Base-by-base conservation (phyloP, 2,888 invertebrate species). In the Polydrusus tereticollis region DNA sequence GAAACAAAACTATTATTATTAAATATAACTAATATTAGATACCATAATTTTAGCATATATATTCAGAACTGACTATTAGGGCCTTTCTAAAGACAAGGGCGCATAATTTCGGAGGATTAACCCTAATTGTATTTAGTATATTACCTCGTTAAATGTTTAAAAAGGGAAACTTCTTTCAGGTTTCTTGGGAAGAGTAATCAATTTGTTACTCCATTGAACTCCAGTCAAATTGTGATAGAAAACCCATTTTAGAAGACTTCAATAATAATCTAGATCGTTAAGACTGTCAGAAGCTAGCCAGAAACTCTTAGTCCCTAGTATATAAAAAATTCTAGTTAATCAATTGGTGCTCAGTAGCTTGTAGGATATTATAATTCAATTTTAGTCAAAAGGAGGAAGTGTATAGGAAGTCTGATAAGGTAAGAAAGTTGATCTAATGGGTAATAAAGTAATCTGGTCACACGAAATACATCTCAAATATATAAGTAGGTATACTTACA, bases 151-250 rank as follows among this genome's bases (percentile, higher is more conserved):
- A n/a, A n/a, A n/a, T n/a, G n/a, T n/a, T n/a, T n/a, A n/a, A n/a
- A n/a, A n/a, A n/a, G n/a, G n/a, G n/a, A n/a, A n/a, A n/a, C n/a
- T 60, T 20, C 43, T 63, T 67, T 29, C 60, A 73, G 73, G 69
- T 55, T 55, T 59, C 43, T 47, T 23, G 60, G 62, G 65, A 59
- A 73, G 26, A 26, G 50, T 21, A 68, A 64, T 52, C 50, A 73
- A 38, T 65, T 59, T 52, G n/a, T 29, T 59, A 26, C 52, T 18
- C 16, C 50, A 29, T 18, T 41, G 50, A 26, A 63, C 38, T 63
- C 50, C 68, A 72, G 62, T 59, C 60, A 45, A 69, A 29, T 73
- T 73, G 73, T 73, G 73, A 73, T 73, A 69, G 62, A 69, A 65
- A 26, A 64, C 33, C 59, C 55, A 64, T 33, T 60, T 45, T 69